Conservation (phyloP, 1,140 invertebrate species). For the Tribolium castaneum region DNA sequence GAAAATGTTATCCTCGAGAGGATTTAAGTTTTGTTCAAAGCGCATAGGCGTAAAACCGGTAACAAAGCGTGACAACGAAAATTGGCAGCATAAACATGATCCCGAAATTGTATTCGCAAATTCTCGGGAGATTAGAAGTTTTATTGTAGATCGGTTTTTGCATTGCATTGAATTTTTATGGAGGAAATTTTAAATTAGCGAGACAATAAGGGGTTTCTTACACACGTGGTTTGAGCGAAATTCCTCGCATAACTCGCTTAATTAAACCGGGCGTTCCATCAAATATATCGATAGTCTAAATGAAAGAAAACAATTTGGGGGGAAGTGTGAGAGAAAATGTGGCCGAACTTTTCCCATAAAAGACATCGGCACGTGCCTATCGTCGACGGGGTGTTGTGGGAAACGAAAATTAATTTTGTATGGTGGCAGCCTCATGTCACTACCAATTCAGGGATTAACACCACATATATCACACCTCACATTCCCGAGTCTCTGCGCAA, state of each 20-base stretch:
- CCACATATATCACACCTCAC: constrained; percentile 37
- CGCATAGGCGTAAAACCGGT: constrained; percentile 26
- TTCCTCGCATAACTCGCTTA: background rate
- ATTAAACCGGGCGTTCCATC: constrained; percentile 1
- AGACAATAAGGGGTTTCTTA: background rate
- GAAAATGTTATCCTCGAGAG: constrained; percentile 32
- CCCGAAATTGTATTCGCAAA: constrained; percentile 33
- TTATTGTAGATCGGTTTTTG: constrained; percentile 29
- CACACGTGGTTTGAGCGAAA: constrained; percentile 14
- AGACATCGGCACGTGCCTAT: constrained; percentile 42
- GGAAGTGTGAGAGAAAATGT: constrained; percentile 15
- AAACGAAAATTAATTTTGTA: constrained; percentile 42
- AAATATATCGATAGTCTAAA: background rate
- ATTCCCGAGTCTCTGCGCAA: constrained; percentile 24
- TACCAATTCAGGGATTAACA: constrained; percentile 41
- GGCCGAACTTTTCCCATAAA: constrained; percentile 41
- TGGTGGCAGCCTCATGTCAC: constrained; percentile 37
- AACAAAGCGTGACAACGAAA: constrained; percentile 35
- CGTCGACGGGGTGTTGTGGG: constrained; percentile 37
- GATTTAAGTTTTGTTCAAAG: constrained; percentile 34
- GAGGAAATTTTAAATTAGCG: constrained; percentile 12
- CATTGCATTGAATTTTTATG: constrained; percentile 36
- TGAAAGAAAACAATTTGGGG: constrained; percentile 31
- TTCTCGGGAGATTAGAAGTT: constrained; percentile 32
- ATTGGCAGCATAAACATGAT: constrained; percentile 35